phyloP scores from a whole-genome alignment of 2,797 vertebrate species.

The Pteronotus mesoamericanus region DNA sequence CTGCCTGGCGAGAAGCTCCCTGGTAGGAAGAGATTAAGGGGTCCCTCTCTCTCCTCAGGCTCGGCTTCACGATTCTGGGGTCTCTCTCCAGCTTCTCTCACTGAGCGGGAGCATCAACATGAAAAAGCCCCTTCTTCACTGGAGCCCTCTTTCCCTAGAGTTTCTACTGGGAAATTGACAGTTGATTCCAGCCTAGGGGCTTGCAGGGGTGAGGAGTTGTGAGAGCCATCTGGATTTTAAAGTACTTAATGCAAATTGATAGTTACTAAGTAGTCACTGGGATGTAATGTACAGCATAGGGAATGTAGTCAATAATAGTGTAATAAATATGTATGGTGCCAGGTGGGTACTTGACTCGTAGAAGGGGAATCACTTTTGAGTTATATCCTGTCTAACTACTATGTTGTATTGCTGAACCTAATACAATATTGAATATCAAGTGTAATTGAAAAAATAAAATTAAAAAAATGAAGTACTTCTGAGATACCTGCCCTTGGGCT shows the following conservation, averaged over 20 bases:
- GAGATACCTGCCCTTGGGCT: background rate
- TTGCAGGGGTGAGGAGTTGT: background rate
- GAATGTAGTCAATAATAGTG: background rate
- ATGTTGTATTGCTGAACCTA: background rate
- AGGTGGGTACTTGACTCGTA: background rate
- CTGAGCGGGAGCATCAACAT: background rate
- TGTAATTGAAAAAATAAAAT: background rate
- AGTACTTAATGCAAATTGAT: background rate
- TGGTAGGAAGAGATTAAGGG: background rate
- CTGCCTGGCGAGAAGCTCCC: background rate
- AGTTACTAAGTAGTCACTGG: background rate
- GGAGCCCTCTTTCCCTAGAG: background rate
- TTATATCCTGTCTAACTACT: background rate
- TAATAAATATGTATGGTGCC: background rate
- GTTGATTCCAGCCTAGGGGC: background rate
- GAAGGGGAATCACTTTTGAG: background rate
- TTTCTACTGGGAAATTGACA: background rate
- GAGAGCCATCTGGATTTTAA: background rate
- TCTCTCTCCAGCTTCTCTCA: background rate
- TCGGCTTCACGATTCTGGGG: background rate
- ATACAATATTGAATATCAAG: background rate
- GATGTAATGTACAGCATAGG: background rate
- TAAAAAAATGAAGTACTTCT: background rate
- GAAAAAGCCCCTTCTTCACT: background rate
- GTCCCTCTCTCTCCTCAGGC: no score